These are phyloP conservation scores for Caenorhabditis remanei DNA, from an alignment of 1,140 invertebrate species.

Conservation along the genomic window DNA sequence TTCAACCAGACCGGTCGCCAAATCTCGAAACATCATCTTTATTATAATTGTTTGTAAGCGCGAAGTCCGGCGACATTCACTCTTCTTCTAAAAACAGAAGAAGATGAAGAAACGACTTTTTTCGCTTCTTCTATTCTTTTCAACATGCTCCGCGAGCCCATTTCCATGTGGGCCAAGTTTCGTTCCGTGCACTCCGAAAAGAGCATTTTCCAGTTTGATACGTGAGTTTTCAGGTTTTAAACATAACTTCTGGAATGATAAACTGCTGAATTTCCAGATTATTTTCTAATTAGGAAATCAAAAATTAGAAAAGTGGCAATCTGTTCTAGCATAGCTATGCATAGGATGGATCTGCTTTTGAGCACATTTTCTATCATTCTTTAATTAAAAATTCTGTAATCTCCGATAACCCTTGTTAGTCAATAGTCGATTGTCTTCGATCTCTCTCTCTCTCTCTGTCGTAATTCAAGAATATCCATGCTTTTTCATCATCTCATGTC, in stretches of 20 bases:
- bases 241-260: too few relatives aligned
- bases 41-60: slow-evolving; percentile 54
- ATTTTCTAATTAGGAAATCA: too few relatives aligned
- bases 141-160: slow-evolving; percentile 61
- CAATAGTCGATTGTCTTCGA: not conserved
- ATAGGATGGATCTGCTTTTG: too few relatives aligned
- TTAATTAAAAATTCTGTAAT: not conserved
- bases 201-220: slow-evolving; percentile 60
- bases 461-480: not conserved
- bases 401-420: not conserved
- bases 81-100: slow-evolving; percentile 41
- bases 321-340: too few relatives aligned
- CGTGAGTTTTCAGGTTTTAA: slow-evolving; percentile 19
- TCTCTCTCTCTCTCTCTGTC: slow-evolving; percentile 1
- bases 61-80: slow-evolving; percentile 32
- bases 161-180: slow-evolving; percentile 75
- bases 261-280: too few relatives aligned
- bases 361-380: not conserved
- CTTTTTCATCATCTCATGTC: not conserved
- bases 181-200: slow-evolving; percentile 67
- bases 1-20: slow-evolving; percentile 46
- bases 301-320: too few relatives aligned
- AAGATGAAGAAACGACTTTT: slow-evolving; percentile 35
- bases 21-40: slow-evolving; percentile 54
- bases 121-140: not conserved